phyloP scores from a whole-genome alignment of 2,888 invertebrate genomes.

The Caenorhabditis doughertyi region DNA sequence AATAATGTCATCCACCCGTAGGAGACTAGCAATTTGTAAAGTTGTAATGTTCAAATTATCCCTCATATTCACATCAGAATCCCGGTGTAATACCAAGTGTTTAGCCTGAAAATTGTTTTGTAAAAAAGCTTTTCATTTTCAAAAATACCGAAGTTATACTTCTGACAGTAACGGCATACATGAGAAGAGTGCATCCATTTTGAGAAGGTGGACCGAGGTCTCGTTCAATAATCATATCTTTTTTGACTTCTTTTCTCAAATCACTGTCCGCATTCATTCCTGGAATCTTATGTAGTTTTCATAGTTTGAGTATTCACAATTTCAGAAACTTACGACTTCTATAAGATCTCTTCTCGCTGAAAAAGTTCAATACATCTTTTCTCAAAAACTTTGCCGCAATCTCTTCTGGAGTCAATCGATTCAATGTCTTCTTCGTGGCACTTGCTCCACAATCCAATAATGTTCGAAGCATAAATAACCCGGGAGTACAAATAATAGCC shows the following conservation, averaged over 20 bases:
- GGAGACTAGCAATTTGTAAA: constrained; percentile 62
- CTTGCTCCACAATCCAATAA: constrained; percentile 71
- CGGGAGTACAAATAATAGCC: constrained; percentile 61
- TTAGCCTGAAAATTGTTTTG: constrained; percentile 43
- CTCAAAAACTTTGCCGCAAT: constrained; percentile 60
- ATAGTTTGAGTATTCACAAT: not conserved
- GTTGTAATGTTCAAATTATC: constrained; percentile 61
- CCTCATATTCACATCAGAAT: constrained; percentile 55
- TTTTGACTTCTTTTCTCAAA: constrained; percentile 42
- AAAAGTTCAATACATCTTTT: constrained; percentile 58
- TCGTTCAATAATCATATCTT: constrained; percentile 19
- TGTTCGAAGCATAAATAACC: constrained; percentile 67
- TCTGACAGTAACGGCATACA: constrained; percentile 65
- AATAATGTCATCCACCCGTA: constrained; percentile 49
- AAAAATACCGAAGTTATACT: constrained; percentile 60
- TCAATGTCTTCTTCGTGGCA: constrained; percentile 49
- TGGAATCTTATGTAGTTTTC: too few species aligned
- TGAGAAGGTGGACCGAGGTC: constrained; percentile 46
- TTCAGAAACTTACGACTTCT: constrained; percentile 46
- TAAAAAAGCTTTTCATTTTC: too few species aligned
- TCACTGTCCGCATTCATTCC: constrained; percentile 43
- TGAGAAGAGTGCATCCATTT: constrained; percentile 64
- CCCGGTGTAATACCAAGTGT: constrained; percentile 30
- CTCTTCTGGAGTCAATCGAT: constrained; percentile 52
- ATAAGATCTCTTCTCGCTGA: constrained; percentile 55